These are phyloP conservation scores for Sympetrum striolatum DNA, from an alignment of 2,888 invertebrate species.

Conservation along the genomic window DNA sequence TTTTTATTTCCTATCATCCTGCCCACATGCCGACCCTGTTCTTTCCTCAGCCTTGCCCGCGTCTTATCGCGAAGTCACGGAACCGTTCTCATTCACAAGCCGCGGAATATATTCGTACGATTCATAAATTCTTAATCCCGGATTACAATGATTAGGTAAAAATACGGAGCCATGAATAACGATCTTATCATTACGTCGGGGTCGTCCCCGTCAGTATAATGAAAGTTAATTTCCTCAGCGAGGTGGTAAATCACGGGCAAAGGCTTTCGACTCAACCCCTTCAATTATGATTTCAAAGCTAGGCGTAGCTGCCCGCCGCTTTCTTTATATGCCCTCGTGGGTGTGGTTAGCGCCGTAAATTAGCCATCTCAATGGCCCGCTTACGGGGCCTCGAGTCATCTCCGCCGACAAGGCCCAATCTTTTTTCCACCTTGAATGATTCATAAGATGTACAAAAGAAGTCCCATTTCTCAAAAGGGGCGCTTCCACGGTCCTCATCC, in stretches of 20 bases:
- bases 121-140: neutral
- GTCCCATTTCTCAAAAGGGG: neutral
- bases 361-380: slow-evolving; percentile 23
- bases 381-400: neutral
- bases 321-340: slow-evolving; percentile 15
- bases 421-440: neutral
- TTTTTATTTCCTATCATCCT: too few species aligned
- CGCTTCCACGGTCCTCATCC: neutral
- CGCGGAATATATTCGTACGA: neutral
- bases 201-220: slow-evolving; percentile 13
- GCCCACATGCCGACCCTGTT: too few species aligned
- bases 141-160: neutral
- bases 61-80: too few species aligned
- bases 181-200: neutral
- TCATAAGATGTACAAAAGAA: neutral
- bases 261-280: slow-evolving; percentile 5
- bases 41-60: too few species aligned
- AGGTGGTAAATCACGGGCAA: neutral
- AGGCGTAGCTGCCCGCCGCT: slow-evolving; percentile 5
- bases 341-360: slow-evolving; percentile 18
- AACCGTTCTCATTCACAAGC: too few species aligned
- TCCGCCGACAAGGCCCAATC: neutral
- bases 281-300: slow-evolving; percentile 37
- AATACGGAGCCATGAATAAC: neutral
- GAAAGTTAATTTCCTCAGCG: slow-evolving; percentile 4